Evolutionary conservation across 2,888 invertebrate genomes (phyloP).

Genomic region (Drosophila yooni): DNA sequence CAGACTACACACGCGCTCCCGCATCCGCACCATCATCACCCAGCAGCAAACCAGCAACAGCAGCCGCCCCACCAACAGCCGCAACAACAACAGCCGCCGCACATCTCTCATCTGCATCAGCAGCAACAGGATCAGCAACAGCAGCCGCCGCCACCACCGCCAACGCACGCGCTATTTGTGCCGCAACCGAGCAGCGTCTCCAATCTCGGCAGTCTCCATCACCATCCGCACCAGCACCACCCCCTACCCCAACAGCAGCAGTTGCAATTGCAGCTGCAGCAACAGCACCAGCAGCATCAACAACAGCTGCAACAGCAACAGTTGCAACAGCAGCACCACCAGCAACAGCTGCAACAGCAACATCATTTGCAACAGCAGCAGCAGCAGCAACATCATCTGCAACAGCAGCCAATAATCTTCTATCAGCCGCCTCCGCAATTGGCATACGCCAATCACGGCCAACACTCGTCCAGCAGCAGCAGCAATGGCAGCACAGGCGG

Average conservation of each 20-base stretch:
- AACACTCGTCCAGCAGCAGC: conserved; percentile 61
- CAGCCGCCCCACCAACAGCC: conserved; percentile 47
- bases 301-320: conserved; percentile 60
- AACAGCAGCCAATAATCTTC: conserved; percentile 50
- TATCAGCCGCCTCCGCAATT: conserved; percentile 52
- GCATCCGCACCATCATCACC: conserved; percentile 54
- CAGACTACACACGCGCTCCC: conserved; percentile 54
- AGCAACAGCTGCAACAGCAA: conserved; percentile 50
- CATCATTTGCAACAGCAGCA: conserved; percentile 46
- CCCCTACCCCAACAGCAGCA: conserved; percentile 53
- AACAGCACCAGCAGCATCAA: conserved; percentile 54
- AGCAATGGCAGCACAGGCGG: conserved; percentile 65
- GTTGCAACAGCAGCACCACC: conserved; percentile 42
- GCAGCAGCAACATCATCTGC: conserved; percentile 44
- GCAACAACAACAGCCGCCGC: conserved; percentile 59
- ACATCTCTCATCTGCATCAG: conserved; percentile 43
- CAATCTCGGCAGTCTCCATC: conserved; percentile 47
- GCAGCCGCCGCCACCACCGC: conserved; percentile 42
- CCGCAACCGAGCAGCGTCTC: conserved; percentile 35
- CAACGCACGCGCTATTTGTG: conserved; percentile 60
- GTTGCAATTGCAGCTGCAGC: conserved; percentile 55
- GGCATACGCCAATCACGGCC: conserved; percentile 42
- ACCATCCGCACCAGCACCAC: conserved; percentile 58
- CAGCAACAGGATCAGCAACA: conserved; percentile 57
- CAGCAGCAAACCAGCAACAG: conserved; percentile 50